Base-by-base conservation (phyloP, 2,797 vertebrate species). In the Takifugu ocellatus region DNA sequence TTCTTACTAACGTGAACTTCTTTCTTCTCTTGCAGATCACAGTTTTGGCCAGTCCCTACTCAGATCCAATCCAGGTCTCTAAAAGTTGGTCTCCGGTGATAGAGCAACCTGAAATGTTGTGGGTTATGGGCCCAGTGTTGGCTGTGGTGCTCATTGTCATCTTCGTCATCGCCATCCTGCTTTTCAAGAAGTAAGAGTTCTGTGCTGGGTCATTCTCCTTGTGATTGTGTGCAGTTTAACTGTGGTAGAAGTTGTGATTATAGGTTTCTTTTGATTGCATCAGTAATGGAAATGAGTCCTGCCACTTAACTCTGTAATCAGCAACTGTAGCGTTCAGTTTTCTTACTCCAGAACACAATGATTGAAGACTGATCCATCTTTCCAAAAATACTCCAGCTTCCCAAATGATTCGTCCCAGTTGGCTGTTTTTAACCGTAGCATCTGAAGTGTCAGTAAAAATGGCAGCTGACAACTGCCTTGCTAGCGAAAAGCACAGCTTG, bases 111-210 rank as follows among this genome's bases (percentile, higher is more conserved):
- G 97, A 98, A 82, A 98, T 99, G 97, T 74, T 99, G 76, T 99
- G 97, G 97, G 97, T 99, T 80, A 97, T 98, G 87, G 97, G 97
- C 27, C 97, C 97, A 0, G 97, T 99, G 71, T 81, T 98, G 79
- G 96, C 97, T 0, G 97, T 99, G 79, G 92, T 99, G 75, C 88
- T 99, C 63, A 99, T 99, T 84, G 93, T 99, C 84, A 93, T 95
- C 87, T 96, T 98, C 21, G 97, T 99, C 88, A 98, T 99, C 56
- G 94, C 95, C 78, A 99, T 99, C 78, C 93, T 99, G 56, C 92
- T 98, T 57, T 97, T 98, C 72, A 99, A 99, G 88, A 99, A 96
- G 97, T 99, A 87, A 94, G 93, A 44, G 14, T 45, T 27, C 59
- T 25, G 9, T 9, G 45, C 54, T 57, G 58, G 27, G 52, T 61